A percentile compares a stretch with the other conserved stretches of the same genome.
These are phyloP conservation scores for Tapirus terrestris DNA, from an alignment of 2,113 vertebrate species.

Conservation along the genomic window DNA sequence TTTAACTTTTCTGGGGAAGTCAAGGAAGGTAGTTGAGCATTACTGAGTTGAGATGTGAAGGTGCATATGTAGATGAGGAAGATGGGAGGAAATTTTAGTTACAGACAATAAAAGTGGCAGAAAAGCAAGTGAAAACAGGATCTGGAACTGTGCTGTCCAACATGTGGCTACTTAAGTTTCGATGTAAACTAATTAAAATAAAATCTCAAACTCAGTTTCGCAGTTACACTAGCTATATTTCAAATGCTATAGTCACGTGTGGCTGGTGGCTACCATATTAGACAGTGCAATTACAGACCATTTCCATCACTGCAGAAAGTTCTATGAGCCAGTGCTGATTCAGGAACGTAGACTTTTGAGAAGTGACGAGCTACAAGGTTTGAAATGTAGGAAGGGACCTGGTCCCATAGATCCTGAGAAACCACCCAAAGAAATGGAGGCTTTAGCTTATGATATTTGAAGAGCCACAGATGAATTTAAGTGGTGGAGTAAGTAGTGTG, in stretches of 20 bases:
- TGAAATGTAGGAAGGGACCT: background rate
- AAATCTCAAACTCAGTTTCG: background rate
- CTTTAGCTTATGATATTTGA: background rate
- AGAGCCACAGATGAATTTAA: background rate
- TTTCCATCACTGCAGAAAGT: background rate
- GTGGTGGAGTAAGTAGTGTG: background rate
- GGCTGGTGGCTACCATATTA: background rate
- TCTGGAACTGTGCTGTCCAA: background rate
- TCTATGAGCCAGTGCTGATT: no score
- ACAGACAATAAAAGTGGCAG: background rate
- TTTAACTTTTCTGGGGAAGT: background rate
- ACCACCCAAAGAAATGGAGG: background rate
- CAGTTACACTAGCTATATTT: background rate
- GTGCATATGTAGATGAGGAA: background rate
- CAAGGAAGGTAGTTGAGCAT: background rate
- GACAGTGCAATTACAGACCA: background rate
- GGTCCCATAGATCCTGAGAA: background rate
- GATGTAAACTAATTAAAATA: background rate
- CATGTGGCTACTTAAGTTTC: background rate
- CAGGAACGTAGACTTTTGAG: background rate
- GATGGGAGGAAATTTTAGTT: background rate
- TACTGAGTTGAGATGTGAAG: accelerated
- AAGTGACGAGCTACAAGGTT: background rate
- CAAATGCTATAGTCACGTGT: accelerated
- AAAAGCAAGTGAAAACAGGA: background rate